These are phyloP conservation scores for Thryonomys swinderianus DNA, from an alignment of 2,113 vertebrate genomes.

Conservation along the genomic window DNA sequence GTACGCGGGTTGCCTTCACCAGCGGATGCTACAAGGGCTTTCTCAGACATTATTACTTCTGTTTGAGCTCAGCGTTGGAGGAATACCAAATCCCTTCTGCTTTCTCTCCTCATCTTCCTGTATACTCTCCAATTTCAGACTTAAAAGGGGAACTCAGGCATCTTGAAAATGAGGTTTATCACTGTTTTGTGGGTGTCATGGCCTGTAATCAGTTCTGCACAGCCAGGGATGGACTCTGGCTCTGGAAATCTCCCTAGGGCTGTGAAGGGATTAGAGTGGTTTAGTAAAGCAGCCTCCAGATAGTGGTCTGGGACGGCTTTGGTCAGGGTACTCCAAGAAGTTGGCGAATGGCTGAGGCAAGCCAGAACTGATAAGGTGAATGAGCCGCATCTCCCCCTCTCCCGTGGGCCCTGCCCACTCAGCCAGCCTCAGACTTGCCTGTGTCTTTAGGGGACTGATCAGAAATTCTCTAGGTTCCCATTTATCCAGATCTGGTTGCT, in stretches of 20 bases:
- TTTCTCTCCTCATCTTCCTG: neutral
- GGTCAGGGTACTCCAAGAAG: neutral
- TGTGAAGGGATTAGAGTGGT: neutral
- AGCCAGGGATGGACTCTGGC: neutral
- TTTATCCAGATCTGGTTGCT: constrained; percentile 34
- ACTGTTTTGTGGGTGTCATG: neutral
- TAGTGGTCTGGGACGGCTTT: neutral
- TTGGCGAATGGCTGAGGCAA: neutral
- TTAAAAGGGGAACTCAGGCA: neutral
- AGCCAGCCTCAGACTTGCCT: neutral
- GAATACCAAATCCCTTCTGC: constrained; percentile 24
- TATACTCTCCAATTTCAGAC: neutral
- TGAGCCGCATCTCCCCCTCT: neutral
- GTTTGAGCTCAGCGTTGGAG: neutral
- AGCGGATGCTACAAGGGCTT: constrained; percentile 19
- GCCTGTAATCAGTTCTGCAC: neutral
- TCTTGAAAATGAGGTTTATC: constrained; percentile 53
- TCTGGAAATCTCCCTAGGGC: neutral
- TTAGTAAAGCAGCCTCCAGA: neutral
- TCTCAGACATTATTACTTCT: constrained; percentile 50
- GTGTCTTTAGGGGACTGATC: neutral
- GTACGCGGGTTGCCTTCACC: constrained; percentile 47
- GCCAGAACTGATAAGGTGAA: neutral
- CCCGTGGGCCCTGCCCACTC: neutral
- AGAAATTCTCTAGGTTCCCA: neutral